Evolutionary conservation across 2,113 vertebrate species (phyloP).

Genomic region (Pipa parva): DNA sequence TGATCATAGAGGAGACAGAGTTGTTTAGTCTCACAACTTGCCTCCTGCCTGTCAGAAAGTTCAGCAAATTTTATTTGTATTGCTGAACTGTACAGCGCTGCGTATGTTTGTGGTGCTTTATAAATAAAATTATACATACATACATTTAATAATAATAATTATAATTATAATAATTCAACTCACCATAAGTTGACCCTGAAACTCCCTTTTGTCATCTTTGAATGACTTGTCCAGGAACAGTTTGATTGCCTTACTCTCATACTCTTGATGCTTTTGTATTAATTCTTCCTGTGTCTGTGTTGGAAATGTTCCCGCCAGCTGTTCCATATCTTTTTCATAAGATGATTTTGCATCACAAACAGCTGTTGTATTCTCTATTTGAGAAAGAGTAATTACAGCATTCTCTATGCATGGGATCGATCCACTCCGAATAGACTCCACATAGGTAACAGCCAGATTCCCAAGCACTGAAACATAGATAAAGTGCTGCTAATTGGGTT

Average conservation of each 20-base stretch:
- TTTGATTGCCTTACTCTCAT: slow-evolving; percentile 34
- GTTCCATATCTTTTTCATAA: slow-evolving; percentile 39
- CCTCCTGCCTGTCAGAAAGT: no score
- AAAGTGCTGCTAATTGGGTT: no score
- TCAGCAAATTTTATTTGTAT: no score
- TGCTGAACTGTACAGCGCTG: no score
- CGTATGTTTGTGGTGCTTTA: no score
- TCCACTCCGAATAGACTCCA: slow-evolving; percentile 49
- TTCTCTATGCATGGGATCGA: slow-evolving; percentile 52
- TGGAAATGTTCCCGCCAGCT: slow-evolving; percentile 19
- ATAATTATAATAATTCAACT: no score
- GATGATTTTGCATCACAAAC: slow-evolving; percentile 16
- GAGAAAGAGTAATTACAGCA: slow-evolving; percentile 37
- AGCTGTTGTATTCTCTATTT: slow-evolving; percentile 47
- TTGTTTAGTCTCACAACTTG: no score
- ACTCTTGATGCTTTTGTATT: slow-evolving; percentile 22
- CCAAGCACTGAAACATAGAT: slow-evolving; percentile 11
- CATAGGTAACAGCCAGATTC: slow-evolving; percentile 30
- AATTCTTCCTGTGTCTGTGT: slow-evolving; percentile 41
- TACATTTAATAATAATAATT: no score
- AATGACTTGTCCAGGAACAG: slow-evolving; percentile 44
- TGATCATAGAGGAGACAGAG: no score
- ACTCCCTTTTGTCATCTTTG: slow-evolving; percentile 38
- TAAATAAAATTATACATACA: no score
- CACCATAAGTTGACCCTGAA: slow-evolving; percentile 25